Base-by-base conservation (phyloP, 1,140 invertebrate genomes). In the Saccostrea glomerata region DNA sequence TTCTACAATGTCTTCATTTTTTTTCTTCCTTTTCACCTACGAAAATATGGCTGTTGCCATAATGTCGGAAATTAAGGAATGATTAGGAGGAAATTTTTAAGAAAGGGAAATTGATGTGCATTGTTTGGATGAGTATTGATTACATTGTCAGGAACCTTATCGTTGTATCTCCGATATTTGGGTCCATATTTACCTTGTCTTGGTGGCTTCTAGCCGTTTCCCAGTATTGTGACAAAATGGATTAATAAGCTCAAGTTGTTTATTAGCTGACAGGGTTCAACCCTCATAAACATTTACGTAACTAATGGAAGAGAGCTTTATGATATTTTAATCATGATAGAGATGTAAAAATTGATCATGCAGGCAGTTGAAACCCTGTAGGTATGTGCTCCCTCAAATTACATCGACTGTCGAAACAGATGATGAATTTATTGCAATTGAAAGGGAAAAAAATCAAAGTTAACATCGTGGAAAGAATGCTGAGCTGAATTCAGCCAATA, bases 271-370 rank as follows among this genome's bases (percentile, higher is more conserved):
- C 70, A 77, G 70, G 30, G 70, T 77, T 77, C 70, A 77, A 30
- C 70, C 70, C 70, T 77, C 70, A 77, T 77, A 77, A 17, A 77
- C 70, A 77, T 77, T 77, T 77, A 77, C 70, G 25, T 77, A 77
- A 77, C 70, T 77, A 77, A 77, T 77, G 70, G 70, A 77, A 77
- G 70, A 77, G 70, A 36, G 70, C 70, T 77, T 77, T 77, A 77
- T 77, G 70, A 77, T 77, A 77, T 77, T 77, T 77, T 77, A 77
- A 77, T 77, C 70, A 77, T 77, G 30, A 30, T 13, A 77, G 70
- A 77, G 70, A 77, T 77, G 30, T 77, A 36, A 77, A 77, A 77
- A 77, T 77, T 77, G 70, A 77, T 77, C 70, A 77, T 77, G 70
- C 70, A 77, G 70, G 70, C 70, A 77, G 25, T 77, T 77, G 70